Conservation (phyloP, 2,797 vertebrate genomes). For the Oophaga sylvatica region DNA sequence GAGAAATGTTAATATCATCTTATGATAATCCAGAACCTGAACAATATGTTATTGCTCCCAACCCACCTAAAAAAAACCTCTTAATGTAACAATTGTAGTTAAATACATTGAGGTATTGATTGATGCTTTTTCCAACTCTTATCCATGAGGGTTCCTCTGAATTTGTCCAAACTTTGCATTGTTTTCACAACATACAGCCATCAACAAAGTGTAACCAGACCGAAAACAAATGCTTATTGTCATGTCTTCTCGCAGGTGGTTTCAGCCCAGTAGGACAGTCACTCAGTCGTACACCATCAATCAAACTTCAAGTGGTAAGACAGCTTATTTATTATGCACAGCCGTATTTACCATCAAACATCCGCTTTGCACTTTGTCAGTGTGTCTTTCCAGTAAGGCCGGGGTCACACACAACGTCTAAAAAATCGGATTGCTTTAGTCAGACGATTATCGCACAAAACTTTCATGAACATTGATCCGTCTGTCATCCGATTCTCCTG, state of each 20-base stretch:
- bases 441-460: too few relatives aligned
- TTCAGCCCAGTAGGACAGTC: slow-evolving; percentile 81
- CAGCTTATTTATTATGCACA: slow-evolving; percentile 61
- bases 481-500: too few relatives aligned
- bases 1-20: background rate
- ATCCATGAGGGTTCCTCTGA: slow-evolving; percentile 69
- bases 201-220: slow-evolving; percentile 66
- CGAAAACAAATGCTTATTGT: slow-evolving; percentile 70
- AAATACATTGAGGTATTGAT: slow-evolving; percentile 61
- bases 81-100: slow-evolving; percentile 24
- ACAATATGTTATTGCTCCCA: background rate
- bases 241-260: slow-evolving; percentile 79
- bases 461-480: too few relatives aligned
- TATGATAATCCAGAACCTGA: background rate
- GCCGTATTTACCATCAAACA: background rate
- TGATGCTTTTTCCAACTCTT: slow-evolving; percentile 64
- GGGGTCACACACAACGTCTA: too few relatives aligned
- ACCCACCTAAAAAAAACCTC: background rate
- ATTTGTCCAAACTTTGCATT: slow-evolving; percentile 65
- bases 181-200: slow-evolving; percentile 73
- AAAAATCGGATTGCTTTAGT: too few relatives aligned
- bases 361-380: background rate
- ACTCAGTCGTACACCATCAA: slow-evolving; percentile 75
- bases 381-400: background rate
- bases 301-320: slow-evolving; percentile 82